Percentiles rank a stretch among this genome's conserved stretches.
Evolutionary conservation across 92 coral and sea anemone species (phyloP).

Genomic region (Epizoanthus stellaris): DNA sequence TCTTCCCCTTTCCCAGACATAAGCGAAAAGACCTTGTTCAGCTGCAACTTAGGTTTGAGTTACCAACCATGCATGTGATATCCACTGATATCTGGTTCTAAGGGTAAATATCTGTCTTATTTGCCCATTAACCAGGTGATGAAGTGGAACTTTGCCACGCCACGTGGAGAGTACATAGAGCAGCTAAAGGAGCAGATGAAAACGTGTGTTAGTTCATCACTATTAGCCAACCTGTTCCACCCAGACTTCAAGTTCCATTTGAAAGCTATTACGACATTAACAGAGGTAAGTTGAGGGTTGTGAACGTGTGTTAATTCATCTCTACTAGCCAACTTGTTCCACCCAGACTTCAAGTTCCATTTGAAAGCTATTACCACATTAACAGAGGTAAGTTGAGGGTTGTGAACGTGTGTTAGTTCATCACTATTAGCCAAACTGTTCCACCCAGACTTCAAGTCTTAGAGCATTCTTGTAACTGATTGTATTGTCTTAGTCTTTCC

Average conservation of each 20-base stretch:
- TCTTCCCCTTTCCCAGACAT: no score
- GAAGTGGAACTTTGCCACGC: conserved; percentile 95
- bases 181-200: conserved; percentile 96
- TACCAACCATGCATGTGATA: no score
- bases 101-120: no score
- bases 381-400: conserved; percentile 66
- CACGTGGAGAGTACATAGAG: conserved; percentile 86
- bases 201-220: conserved; percentile 72
- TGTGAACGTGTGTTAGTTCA: background rate
- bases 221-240: conserved; percentile 84
- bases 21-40: no score
- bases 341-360: conserved; percentile 35
- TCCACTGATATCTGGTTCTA: background rate
- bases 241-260: conserved; percentile 92
- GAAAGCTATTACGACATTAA: conserved; percentile 73
- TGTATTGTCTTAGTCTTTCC: no score
- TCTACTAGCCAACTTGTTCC: no score
- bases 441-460: no score
- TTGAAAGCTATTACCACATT: conserved; percentile 73
- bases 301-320: background rate
- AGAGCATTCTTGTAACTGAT: no score
- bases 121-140: conserved; percentile 59
- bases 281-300: conserved; percentile 69
- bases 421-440: no score
- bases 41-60: no score